These are phyloP conservation scores for Ericerus pela DNA, from an alignment of 1,140 invertebrate genomes.

Conservation along the genomic window DNA sequence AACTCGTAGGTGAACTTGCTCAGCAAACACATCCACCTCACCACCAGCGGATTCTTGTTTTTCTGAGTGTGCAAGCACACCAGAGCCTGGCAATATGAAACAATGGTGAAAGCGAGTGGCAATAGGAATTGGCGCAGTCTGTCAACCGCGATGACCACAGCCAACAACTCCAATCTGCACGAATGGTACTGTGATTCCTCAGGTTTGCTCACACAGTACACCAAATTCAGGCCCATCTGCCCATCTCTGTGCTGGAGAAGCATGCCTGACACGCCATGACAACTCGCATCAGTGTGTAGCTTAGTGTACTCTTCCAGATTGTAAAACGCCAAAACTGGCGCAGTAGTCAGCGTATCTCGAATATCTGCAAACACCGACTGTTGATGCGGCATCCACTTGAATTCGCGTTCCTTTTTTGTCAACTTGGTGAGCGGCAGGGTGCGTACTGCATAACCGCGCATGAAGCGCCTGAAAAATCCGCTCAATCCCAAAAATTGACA, in stretches of 20 bases:
- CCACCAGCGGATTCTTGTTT: constrained; percentile 23
- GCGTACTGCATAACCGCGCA: neutral
- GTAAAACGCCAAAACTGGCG: neutral
- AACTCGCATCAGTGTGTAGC: constrained; percentile 8
- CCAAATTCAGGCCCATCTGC: neutral
- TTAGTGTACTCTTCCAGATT: neutral
- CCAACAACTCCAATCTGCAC: constrained; percentile 1
- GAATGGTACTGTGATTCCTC: constrained; percentile 1
- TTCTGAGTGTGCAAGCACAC: neutral
- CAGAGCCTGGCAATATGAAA: constrained; percentile 4
- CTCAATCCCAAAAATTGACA: neutral
- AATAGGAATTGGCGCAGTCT: constrained; percentile 3
- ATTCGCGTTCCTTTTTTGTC: neutral
- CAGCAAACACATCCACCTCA: constrained; percentile 27
- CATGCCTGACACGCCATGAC: neutral
- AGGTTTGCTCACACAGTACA: neutral
- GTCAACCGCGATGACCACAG: neutral
- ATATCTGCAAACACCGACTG: neutral
- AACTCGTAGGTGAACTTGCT: constrained; percentile 24
- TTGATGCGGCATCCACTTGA: neutral
- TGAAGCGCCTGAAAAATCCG: neutral
- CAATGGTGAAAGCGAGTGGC: neutral
- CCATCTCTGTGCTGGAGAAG: neutral
- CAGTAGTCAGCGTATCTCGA: neutral
- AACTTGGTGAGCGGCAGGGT: neutral